A percentile compares a stretch with the other conserved stretches of the same genome.
These are phyloP conservation scores for Ophioninae sp. DNA, from an alignment of 2,888 invertebrate genomes.

Conservation along the genomic window DNA sequence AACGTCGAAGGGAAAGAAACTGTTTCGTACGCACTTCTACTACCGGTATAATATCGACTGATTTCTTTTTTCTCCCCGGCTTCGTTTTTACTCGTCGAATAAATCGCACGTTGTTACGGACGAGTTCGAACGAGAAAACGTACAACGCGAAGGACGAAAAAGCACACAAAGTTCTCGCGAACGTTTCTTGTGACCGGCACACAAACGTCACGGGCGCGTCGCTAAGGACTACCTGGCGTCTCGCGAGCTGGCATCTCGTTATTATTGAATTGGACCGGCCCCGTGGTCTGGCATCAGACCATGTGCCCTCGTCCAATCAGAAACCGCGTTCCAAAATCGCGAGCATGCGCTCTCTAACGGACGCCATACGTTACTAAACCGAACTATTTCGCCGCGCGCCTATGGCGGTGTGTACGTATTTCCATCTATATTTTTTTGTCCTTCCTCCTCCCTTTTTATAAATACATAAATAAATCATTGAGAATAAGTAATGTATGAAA, in stretches of 20 bases:
- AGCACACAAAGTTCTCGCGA: constrained; percentile 32
- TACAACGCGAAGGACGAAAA: background rate
- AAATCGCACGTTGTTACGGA: background rate
- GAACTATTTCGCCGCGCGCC: constrained; percentile 23
- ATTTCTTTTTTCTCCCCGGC: background rate
- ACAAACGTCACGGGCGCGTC: constrained; percentile 70
- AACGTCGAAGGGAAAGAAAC: background rate
- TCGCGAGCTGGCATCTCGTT: constrained; percentile 75
- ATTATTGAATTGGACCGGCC: constrained; percentile 81
- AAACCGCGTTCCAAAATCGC: constrained; percentile 69
- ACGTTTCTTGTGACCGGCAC: constrained; percentile 59
- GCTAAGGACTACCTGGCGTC: constrained; percentile 76
- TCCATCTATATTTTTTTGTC: background rate
- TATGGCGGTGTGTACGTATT: background rate
- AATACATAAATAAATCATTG: background rate
- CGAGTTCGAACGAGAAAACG: background rate
- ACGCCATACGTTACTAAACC: constrained; percentile 52
- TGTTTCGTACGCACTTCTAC: background rate
- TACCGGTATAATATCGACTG: background rate
- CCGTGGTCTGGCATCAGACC: constrained; percentile 90
- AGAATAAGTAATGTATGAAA: too few species aligned
- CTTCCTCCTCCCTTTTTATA: background rate
- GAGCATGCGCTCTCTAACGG: constrained; percentile 73
- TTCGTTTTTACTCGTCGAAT: background rate
- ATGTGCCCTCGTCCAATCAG: constrained; percentile 87